Evolutionary conservation across 1,140 invertebrate species (phyloP).

Genomic region (Trinorchestia longiramus): DNA sequence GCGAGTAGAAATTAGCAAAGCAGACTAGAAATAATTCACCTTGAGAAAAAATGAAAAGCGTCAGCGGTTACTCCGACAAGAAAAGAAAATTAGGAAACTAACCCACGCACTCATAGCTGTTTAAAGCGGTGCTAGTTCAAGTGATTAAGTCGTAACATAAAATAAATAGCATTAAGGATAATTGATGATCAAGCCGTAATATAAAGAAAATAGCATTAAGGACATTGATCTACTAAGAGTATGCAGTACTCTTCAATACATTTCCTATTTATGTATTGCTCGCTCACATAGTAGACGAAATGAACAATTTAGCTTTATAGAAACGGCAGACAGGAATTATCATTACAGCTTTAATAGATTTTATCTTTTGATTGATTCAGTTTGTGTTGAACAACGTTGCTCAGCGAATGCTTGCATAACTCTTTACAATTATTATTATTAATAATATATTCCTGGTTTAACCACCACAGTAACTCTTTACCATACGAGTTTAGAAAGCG

Average conservation of each 20-base stretch:
- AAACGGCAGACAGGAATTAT: background rate
- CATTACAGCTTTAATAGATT: background rate
- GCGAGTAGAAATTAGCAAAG: background rate
- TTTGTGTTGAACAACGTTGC: background rate
- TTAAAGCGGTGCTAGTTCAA: background rate
- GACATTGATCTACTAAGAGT: background rate
- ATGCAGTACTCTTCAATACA: background rate
- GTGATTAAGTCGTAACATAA: background rate
- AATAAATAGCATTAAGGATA: background rate
- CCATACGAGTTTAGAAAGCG: background rate
- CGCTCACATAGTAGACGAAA: background rate
- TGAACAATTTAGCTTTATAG: background rate
- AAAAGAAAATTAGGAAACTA: background rate
- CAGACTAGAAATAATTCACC: background rate
- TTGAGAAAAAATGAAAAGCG: background rate
- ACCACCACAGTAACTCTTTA: background rate
- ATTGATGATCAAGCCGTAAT: background rate
- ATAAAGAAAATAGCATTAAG: background rate
- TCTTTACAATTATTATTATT: too few relatives aligned
- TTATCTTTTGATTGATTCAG: background rate
- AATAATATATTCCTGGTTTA: too few relatives aligned
- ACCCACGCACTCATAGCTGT: background rate
- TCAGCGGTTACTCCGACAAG: background rate
- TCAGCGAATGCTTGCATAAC: background rate
- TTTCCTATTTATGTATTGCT: background rate